Evolutionary conservation across 2,113 vertebrate species (phyloP), one percentile per base, ranked within the genome.

Genomic region (Psettodes erumei): DNA sequence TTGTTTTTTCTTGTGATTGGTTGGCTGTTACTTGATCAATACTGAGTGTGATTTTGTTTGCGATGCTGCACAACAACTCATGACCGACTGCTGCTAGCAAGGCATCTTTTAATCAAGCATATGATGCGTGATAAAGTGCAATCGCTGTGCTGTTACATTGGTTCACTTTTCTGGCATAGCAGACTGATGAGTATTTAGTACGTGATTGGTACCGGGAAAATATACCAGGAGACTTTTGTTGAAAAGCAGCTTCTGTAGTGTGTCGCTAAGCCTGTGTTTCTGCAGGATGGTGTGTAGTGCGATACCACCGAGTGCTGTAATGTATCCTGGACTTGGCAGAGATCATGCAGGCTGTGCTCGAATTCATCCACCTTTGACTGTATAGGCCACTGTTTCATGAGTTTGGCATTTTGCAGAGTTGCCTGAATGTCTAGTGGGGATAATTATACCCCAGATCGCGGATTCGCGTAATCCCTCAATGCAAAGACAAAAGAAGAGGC

Each of bases 181-280:
- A 27, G 61, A 54, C 32, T 16, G 16, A 42, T 42, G n/a, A 25
- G n/a, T n/a, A n/a, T n/a, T n/a, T n/a, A n/a, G n/a, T n/a, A n/a
- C n/a, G n/a, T n/a, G n/a, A n/a, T n/a, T n/a, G n/a, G n/a, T n/a
- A n/a, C n/a, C n/a, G n/a, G n/a, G n/a, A n/a, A n/a, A n/a, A n/a
- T n/a, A n/a, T n/a, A n/a, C n/a, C n/a, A n/a, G n/a, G n/a, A n/a
- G n/a, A n/a, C n/a, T n/a, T n/a, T n/a, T n/a, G 5, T 15, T 43
- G 8, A 16, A 18, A 38, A 75, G 3, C 2, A 53, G 6, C 21
- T 13, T 42, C 27, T 72, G n/a, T 55, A 19, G 16, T 37, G 9
- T 30, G 13, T 58, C 25, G 32, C 30, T 21, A 4, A 47, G 65
- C 37, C 45, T 55, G 59, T 62, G 68, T 58, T 55, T 58, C 8